A percentile compares a stretch with the other conserved stretches of the same genome.
Conservation (phyloP, 2,797 vertebrate species). For the Delichon dasypus region DNA sequence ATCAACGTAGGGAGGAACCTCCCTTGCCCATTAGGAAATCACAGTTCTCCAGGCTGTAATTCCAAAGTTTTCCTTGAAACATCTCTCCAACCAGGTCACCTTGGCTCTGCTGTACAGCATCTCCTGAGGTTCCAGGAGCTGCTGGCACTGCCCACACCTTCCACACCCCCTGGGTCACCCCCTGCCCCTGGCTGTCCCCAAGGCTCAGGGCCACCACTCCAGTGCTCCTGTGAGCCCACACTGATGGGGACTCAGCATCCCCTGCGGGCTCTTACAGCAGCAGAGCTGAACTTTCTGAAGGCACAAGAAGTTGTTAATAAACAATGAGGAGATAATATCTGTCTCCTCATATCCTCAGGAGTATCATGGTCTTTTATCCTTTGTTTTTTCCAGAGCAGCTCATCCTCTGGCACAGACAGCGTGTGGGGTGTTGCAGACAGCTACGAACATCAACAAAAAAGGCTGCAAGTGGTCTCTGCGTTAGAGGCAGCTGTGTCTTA, state of each 20-base stretch:
- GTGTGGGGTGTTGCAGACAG: not conserved
- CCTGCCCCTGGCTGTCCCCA: not conserved
- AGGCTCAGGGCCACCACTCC: not conserved
- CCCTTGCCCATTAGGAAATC: not conserved
- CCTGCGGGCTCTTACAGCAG: not conserved
- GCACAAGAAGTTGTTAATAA: not conserved
- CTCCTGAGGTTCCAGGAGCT: not conserved
- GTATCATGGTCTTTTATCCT: not conserved
- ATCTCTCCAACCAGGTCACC: not conserved
- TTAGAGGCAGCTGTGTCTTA: not conserved
- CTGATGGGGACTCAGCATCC: not conserved
- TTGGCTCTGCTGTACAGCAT: not conserved
- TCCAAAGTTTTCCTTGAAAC: not conserved
- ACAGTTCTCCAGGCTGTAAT: not conserved
- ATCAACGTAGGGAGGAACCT: not conserved
- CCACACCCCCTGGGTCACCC: not conserved
- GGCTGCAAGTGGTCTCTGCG: not conserved
- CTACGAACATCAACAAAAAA: not conserved
- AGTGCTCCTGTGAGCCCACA: accelerated
- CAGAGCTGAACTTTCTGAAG: not conserved
- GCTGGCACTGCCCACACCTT: not conserved
- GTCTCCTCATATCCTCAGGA: not conserved
- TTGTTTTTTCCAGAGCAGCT: not conserved
- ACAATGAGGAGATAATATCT: not conserved
- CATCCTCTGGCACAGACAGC: constrained; percentile 1